Evolutionary conservation across 1,140 invertebrate genomes (phyloP).

Genomic region (Zelostemma sp.): DNA sequence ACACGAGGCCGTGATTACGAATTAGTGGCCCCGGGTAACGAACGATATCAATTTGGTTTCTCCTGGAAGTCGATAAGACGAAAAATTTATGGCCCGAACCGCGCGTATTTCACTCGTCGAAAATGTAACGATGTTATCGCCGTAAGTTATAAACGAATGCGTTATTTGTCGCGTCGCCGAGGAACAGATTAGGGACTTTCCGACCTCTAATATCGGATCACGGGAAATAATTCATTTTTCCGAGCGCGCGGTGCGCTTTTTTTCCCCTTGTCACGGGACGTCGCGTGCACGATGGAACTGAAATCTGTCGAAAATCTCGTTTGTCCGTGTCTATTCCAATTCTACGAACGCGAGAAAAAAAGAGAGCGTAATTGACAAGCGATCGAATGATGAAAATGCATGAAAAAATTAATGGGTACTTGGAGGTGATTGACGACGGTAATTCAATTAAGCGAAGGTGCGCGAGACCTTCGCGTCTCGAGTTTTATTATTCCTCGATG

Average conservation of each 20-base stretch:
- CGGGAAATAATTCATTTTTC: too few relatives aligned
- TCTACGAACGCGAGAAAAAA: too few relatives aligned
- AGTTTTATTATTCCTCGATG: conserved; percentile 2
- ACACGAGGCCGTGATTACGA: conserved; percentile 49
- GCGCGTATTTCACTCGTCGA: conserved; percentile 10
- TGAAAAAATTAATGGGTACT: background rate
- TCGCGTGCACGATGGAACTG: too few relatives aligned
- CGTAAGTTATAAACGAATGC: conserved; percentile 12
- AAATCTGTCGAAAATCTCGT: too few relatives aligned
- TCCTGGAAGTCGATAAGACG: conserved; percentile 15
- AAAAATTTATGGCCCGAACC: conserved; percentile 3
- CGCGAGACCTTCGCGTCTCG: background rate
- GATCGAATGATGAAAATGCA: background rate
- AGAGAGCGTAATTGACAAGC: too few relatives aligned
- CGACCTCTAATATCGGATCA: too few relatives aligned
- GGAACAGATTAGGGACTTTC: background rate
- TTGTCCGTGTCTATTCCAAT: too few relatives aligned
- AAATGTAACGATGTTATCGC: conserved; percentile 10
- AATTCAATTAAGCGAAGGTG: background rate
- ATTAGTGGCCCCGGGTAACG: conserved; percentile 36
- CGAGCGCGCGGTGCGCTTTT: too few relatives aligned
- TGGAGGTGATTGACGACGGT: background rate
- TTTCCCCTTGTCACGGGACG: too few relatives aligned
- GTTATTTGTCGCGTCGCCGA: conserved; percentile 8
- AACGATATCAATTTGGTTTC: conserved; percentile 17